Evolutionary conservation across 64 coral and sea anemone species (phyloP).

Genomic region (Platygyra sinensis): DNA sequence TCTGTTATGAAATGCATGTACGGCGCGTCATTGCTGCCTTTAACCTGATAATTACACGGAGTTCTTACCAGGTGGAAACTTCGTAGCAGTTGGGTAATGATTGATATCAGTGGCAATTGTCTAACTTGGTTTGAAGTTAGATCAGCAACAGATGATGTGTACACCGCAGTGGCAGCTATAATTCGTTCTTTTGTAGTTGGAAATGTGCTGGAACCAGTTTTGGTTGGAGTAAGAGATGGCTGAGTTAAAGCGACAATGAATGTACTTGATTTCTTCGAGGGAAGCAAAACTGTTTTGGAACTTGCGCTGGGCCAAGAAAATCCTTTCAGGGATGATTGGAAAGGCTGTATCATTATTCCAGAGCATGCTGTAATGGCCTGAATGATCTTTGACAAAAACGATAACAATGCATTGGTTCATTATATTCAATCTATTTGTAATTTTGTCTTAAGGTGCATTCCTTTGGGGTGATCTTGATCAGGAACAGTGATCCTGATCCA

Average conservation of each 20-base stretch:
- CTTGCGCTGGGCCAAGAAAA: neutral
- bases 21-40: too few relatives aligned
- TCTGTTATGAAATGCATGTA: too few relatives aligned
- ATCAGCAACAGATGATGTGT: neutral
- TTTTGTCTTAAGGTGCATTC: too few relatives aligned
- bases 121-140: neutral
- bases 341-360: neutral
- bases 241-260: neutral
- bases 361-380: neutral
- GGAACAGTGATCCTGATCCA: too few relatives aligned
- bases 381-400: neutral
- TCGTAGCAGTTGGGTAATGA: too few relatives aligned
- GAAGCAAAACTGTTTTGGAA: neutral
- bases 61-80: too few relatives aligned
- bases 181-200: neutral
- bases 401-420: neutral
- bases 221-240: neutral
- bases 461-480: too few relatives aligned
- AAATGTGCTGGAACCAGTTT: neutral
- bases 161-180: neutral
- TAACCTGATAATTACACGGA: too few relatives aligned
- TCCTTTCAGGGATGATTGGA: neutral
- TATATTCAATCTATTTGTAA: neutral
- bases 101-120: neutral
- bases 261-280: neutral